Base-by-base conservation (phyloP, 2,888 invertebrate genomes). In the Eilema caniola region DNA sequence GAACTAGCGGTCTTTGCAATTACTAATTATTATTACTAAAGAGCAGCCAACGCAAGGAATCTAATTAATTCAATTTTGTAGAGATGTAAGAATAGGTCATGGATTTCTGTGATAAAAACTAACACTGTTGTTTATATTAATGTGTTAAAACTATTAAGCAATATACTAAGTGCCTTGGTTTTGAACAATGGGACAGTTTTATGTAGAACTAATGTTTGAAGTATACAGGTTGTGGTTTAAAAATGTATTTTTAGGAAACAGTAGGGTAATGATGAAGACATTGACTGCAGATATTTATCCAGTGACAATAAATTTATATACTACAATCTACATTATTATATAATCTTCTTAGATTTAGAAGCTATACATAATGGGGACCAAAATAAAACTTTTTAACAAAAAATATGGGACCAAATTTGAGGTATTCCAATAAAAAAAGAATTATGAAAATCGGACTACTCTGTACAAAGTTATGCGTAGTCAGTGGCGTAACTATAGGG, bases 31-130 rank as follows among this genome's bases (percentile, higher is more conserved):
- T 23, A 25, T 23, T 37, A 1, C 12, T 1, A n/a, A 37, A 57
- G 53, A 37, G 24, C 57, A 57, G 20, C 16, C 28, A 28, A 12
- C 10, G 16, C 33, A 20, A 65, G 23, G n/a, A 33, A 37, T 57
- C 24, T 24, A 20, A 16, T 33, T 33, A 66, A 57, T 65, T 33
- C 10, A 61, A 61, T 33, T n/a, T 56, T 20, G 37, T 56, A 16
- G 11, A 47, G 11, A 47, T 61, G 61, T 65, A 28, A 65, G 16
- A 64, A n/a, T 64, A 70, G 68, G 66, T 72, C 72, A 69, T 78
- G 59, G 25, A 72, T 61, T 76, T 66, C 79, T 79, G 79, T 79
- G 79, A 79, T 79, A 79, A 78, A 69, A 25, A n/a, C 59, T 68
- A 24, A 62, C 33, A 62, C 33, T 33, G 31, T 67, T 67, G 24